phyloP scores from a whole-genome alignment of 2,113 vertebrate genomes.

The Nymphicus hollandicus region DNA sequence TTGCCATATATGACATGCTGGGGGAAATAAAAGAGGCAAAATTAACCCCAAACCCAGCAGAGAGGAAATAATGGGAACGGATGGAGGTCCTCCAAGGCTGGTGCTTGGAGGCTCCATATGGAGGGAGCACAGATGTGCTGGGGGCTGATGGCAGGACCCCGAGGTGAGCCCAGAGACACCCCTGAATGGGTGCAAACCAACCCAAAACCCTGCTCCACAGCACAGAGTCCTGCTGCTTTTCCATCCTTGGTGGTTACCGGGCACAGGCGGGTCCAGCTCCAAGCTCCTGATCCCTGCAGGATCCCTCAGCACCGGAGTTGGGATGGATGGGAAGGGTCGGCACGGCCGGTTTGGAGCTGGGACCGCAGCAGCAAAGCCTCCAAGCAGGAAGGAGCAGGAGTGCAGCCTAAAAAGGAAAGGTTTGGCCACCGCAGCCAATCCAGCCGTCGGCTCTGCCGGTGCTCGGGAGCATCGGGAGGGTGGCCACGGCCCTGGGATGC shows the following conservation, averaged over 20 bases:
- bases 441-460: neutral
- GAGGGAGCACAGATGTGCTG: rapidly evolving
- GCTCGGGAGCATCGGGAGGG: neutral
- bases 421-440: conserved; percentile 29
- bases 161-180: neutral
- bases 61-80: rapidly evolving
- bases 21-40: neutral
- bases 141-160: neutral
- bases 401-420: conserved; percentile 63
- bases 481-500: neutral
- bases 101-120: neutral
- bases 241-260: rapidly evolving
- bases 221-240: rapidly evolving
- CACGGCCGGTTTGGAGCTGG: neutral
- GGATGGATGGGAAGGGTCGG: neutral
- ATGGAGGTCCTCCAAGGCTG: neutral
- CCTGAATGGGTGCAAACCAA: rapidly evolving
- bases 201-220: rapidly evolving
- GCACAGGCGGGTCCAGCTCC: rapidly evolving
- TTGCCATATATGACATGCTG: conserved; percentile 60
- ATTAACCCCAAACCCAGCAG: neutral
- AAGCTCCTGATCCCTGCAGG: neutral
- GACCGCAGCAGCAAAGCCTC: neutral
- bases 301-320: rapidly evolving
- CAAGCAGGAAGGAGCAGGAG: neutral